phyloP scores from a whole-genome alignment of 2,888 invertebrate species.

The Scelioninae gen. 1 region DNA sequence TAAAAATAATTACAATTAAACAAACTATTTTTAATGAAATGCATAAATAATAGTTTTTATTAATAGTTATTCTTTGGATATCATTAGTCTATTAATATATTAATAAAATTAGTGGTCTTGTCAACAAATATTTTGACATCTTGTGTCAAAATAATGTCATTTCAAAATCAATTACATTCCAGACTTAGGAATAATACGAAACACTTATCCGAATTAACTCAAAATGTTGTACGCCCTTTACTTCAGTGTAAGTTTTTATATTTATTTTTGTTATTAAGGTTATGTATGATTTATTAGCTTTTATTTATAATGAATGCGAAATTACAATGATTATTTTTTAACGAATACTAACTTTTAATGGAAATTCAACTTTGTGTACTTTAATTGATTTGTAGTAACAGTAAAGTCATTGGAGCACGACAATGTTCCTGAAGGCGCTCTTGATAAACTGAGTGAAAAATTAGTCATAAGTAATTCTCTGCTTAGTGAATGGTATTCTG shows the following conservation, averaged over 20 bases:
- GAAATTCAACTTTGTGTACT: no score
- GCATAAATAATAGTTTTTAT: no score
- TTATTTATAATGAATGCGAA: background rate
- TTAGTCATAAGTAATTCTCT: conserved; percentile 82
- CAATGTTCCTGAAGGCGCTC: conserved; percentile 80
- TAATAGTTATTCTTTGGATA: no score
- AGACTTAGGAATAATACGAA: conserved; percentile 78
- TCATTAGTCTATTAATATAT: no score
- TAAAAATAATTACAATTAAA: no score
- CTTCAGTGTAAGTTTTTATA: conserved; percentile 78
- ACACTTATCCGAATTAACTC: conserved; percentile 78
- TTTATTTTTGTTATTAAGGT: conserved; percentile 10
- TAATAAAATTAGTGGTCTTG: no score
- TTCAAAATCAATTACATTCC: conserved; percentile 77
- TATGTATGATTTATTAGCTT: background rate
- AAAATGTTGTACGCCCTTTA: conserved; percentile 79
- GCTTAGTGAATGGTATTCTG: conserved; percentile 85
- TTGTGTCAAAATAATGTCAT: conserved; percentile 63
- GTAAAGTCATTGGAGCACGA: conserved; percentile 81
- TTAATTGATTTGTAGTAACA: conserved; percentile 79
- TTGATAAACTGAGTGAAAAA: conserved; percentile 80
- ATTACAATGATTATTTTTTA: conserved; percentile 38
- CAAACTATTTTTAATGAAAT: no score
- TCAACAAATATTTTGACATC: no score
- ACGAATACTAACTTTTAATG: no score